Evolutionary conservation across 2,797 vertebrate species (phyloP).

Genomic region (Leucoraja ocellata): DNA sequence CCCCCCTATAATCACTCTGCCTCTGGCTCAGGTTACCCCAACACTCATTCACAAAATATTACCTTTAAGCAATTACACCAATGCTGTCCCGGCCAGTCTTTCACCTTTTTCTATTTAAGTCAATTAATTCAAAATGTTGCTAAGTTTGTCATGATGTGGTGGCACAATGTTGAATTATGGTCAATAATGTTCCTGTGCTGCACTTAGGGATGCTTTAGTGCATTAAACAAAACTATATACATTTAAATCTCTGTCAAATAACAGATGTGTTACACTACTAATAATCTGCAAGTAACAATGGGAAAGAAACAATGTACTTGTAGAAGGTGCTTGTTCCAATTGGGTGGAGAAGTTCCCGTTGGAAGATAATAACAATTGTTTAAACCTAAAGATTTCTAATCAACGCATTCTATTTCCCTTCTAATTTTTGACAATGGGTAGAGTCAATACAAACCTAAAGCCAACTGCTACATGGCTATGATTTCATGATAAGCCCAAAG

Average conservation of each 20-base stretch:
- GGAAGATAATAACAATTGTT: not conserved
- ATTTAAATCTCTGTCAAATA: not conserved
- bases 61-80: no score
- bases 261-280: not conserved
- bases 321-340: no score
- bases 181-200: not conserved
- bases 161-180: not conserved
- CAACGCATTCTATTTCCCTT: not conserved
- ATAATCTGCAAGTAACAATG: not conserved
- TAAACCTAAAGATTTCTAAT: not conserved
- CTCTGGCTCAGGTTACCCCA: no score
- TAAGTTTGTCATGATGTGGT: not conserved
- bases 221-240: not conserved
- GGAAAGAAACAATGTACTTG: not conserved
- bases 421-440: not conserved
- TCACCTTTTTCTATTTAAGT: no score
- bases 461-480: not conserved
- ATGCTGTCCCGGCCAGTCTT: no score
- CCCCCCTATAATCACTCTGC: not conserved
- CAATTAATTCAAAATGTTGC: no score
- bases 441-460: not conserved
- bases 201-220: not conserved
- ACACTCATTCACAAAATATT: no score
- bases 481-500: not conserved
- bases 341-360: not conserved